Percentiles rank a stretch among this genome's conserved stretches.
These are phyloP conservation scores for Plebejus anna DNA, from an alignment of 2,888 invertebrate species.

Conservation along the genomic window DNA sequence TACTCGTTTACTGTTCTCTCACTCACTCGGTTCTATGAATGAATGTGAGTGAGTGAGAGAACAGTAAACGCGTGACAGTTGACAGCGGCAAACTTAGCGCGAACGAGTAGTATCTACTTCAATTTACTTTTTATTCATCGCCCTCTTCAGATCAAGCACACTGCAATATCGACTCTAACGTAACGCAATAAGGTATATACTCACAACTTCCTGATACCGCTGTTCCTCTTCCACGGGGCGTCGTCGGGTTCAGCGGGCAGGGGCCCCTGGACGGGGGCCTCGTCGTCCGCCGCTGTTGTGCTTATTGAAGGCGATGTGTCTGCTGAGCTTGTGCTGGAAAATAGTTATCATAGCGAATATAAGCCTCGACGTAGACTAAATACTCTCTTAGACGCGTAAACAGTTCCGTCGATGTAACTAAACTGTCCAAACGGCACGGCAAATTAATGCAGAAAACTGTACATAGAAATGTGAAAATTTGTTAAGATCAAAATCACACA, in stretches of 20 bases:
- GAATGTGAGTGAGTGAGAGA: too few relatives aligned
- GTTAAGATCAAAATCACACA: too few relatives aligned
- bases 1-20: too few relatives aligned
- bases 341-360: neutral
- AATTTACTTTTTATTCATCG: neutral
- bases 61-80: too few relatives aligned
- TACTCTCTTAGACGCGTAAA: neutral
- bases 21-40: too few relatives aligned
- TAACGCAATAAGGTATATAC: constrained; percentile 52
- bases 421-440: too few relatives aligned
- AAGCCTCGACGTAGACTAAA: neutral
- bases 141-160: neutral
- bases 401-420: too few relatives aligned
- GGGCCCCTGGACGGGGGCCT: constrained; percentile 97
- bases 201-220: constrained; percentile 95
- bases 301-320: constrained; percentile 63
- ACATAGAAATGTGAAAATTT: too few relatives aligned
- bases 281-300: constrained; percentile 81
- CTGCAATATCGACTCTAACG: neutral
- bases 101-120: too few relatives aligned
- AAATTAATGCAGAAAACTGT: too few relatives aligned
- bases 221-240: constrained; percentile 95
- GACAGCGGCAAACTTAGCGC: too few relatives aligned
- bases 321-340: constrained; percentile 53
- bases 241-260: constrained; percentile 98